These are phyloP conservation scores for Beroe forskalii DNA, from an alignment of 37 sponge, comb jelly and placozoan genomes.

Conservation along the genomic window DNA sequence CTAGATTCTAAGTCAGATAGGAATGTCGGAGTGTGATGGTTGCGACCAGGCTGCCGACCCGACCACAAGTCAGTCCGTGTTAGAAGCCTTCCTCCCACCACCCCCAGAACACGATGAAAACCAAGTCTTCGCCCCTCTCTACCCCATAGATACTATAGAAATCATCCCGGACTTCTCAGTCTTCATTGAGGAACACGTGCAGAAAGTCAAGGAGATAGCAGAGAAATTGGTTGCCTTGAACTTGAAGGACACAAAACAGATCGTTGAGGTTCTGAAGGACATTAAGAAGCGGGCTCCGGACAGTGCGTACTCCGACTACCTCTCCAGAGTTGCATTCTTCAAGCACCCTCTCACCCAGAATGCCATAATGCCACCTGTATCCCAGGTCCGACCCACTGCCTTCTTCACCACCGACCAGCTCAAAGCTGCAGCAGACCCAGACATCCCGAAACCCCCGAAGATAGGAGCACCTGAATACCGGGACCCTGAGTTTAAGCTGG, in stretches of 20 bases:
- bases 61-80: too few relatives aligned
- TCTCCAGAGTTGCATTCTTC: neutral
- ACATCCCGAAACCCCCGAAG: too few relatives aligned
- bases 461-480: too few relatives aligned
- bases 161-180: neutral
- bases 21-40: too few relatives aligned
- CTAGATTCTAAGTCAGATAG: too few relatives aligned
- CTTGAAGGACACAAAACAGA: neutral
- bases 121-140: too few relatives aligned
- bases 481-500: neutral
- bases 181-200: neutral
- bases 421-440: too few relatives aligned
- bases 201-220: neutral
- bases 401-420: neutral
- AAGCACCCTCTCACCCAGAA: neutral
- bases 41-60: too few relatives aligned
- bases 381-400: neutral
- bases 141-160: too few relatives aligned
- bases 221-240: neutral
- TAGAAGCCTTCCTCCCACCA: too few relatives aligned
- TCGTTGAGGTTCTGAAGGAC: neutral
- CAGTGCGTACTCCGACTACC: constrained; percentile 4
- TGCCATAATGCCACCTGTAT: neutral
- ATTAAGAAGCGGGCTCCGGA: neutral
- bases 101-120: too few relatives aligned